phyloP scores from a whole-genome alignment of 1,140 invertebrate species.

The Leucophenga varia region DNA sequence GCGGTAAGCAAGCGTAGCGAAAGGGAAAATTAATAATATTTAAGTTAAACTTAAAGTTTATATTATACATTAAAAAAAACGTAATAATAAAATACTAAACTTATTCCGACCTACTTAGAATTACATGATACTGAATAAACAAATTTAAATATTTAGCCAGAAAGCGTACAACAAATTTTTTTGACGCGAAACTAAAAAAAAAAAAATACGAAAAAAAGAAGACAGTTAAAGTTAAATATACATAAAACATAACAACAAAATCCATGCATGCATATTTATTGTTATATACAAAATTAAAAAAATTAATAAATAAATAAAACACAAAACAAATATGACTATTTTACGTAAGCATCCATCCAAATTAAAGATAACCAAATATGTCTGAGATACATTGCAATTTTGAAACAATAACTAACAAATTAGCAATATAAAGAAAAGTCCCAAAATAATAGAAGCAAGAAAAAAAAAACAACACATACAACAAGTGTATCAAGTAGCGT shows the following conservation, averaged over 20 bases:
- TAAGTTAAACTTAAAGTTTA: no score
- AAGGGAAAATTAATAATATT: not conserved
- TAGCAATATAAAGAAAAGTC: slow-evolving; percentile 30
- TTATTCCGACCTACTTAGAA: not conserved
- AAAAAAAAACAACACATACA: slow-evolving; percentile 19
- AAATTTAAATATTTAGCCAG: not conserved
- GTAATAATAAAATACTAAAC: not conserved
- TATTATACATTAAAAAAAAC: no score
- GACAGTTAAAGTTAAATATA: no score
- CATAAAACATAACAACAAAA: no score
- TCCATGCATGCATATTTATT: no score
- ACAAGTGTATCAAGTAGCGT: no score
- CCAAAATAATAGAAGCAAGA: slow-evolving; percentile 29
- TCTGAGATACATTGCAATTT: slow-evolving; percentile 49
- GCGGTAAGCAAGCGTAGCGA: not conserved
- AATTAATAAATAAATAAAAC: no score
- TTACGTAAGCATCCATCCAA: slow-evolving; percentile 51
- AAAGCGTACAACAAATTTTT: not conserved
- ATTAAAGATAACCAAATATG: slow-evolving; percentile 45
- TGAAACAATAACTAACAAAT: no score
- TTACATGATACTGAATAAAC: not conserved
- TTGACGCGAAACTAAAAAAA: not conserved
- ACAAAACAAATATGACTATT: slow-evolving; percentile 22
- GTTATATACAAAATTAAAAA: slow-evolving; percentile 3
- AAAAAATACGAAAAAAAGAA: slow-evolving; percentile 11